These are phyloP conservation scores for Eulithis testata DNA, from an alignment of 2,888 invertebrate species.

Conservation along the genomic window DNA sequence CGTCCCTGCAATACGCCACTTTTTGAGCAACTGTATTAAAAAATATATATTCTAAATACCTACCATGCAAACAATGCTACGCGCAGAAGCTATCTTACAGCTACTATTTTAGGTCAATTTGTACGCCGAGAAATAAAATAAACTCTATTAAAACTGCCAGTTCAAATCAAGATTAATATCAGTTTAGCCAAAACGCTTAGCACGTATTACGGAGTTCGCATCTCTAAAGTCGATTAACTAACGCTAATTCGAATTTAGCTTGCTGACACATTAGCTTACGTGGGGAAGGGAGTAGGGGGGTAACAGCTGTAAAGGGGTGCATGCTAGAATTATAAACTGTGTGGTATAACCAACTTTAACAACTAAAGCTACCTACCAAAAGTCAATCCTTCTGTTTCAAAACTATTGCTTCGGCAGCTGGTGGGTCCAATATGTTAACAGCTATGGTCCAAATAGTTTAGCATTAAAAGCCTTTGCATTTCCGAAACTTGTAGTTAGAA, in stretches of 20 bases:
- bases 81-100: no score
- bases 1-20: no score
- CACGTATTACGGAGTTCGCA: slow-evolving; percentile 48
- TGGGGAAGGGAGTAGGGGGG: slow-evolving; percentile 32
- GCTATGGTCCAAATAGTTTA: background rate
- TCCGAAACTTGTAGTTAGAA: background rate
- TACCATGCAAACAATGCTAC: no score
- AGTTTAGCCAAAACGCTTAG: slow-evolving; percentile 52
- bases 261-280: slow-evolving; percentile 53
- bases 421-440: background rate
- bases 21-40: no score
- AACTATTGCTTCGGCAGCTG: background rate
- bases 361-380: slow-evolving; percentile 3
- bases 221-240: slow-evolving; percentile 59
- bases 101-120: background rate
- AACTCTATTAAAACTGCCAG: slow-evolving; percentile 23
- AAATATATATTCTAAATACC: no score
- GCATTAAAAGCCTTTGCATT: background rate
- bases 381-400: background rate
- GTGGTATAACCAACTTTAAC: slow-evolving; percentile 21
- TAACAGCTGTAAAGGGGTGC: slow-evolving; percentile 42
- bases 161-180: slow-evolving; percentile 49
- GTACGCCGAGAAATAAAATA: background rate
- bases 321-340: slow-evolving; percentile 27
- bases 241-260: slow-evolving; percentile 58